phyloP scores from a whole-genome alignment of 2,888 invertebrate species.

The Oligia latruncula region DNA sequence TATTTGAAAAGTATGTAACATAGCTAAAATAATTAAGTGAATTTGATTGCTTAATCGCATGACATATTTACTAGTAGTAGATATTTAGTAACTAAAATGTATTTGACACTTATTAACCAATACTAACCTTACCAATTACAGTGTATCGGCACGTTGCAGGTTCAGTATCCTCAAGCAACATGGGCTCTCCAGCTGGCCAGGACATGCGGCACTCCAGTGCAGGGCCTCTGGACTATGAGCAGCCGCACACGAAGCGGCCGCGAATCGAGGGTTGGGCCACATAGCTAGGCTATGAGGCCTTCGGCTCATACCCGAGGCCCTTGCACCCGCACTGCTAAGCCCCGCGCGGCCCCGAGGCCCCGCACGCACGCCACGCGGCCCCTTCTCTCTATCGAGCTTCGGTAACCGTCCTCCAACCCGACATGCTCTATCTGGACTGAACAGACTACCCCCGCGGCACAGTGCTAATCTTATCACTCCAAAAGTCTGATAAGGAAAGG shows the following conservation, averaged over 20 bases:
- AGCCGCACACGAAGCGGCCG: slow-evolving; percentile 94
- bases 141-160: slow-evolving; percentile 87
- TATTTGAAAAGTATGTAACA: not conserved
- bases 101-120: slow-evolving; percentile 49
- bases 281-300: slow-evolving; percentile 92
- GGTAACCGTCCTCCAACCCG: slow-evolving; percentile 67
- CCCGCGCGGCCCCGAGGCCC: slow-evolving; percentile 63
- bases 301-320: slow-evolving; percentile 88
- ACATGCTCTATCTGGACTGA: slow-evolving; percentile 70
- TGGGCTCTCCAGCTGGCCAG: slow-evolving; percentile 93
- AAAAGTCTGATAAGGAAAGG: slow-evolving; percentile 79
- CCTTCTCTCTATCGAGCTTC: slow-evolving; percentile 77
- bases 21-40: slow-evolving; percentile 3
- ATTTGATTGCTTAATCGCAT: slow-evolving; percentile 33
- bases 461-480: slow-evolving; percentile 71
- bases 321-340: slow-evolving; percentile 88
- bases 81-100: slow-evolving; percentile 40
- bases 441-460: slow-evolving; percentile 63
- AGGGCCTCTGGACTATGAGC: slow-evolving; percentile 88
- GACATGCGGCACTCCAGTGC: slow-evolving; percentile 87
- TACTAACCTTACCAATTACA: slow-evolving; percentile 66
- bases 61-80: slow-evolving; percentile 14
- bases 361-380: slow-evolving; percentile 62
- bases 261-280: slow-evolving; percentile 98
- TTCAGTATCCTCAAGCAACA: slow-evolving; percentile 95